A percentile compares a stretch with the other conserved stretches of the same genome.
Conservation (phyloP, 1,140 invertebrate genomes). For the Steinernema khuongi region DNA sequence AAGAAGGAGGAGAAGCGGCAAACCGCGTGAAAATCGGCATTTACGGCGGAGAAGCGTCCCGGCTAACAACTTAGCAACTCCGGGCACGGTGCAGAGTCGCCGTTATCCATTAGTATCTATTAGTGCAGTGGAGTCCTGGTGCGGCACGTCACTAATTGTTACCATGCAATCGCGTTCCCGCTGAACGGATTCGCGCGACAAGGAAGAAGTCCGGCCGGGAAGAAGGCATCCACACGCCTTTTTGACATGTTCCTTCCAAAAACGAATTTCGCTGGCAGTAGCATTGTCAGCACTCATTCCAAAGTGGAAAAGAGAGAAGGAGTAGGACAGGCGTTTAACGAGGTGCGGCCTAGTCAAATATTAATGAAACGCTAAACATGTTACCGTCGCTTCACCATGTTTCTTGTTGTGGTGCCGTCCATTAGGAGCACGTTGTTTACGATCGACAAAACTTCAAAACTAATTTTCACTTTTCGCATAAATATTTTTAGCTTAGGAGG, state of each 20-base stretch:
- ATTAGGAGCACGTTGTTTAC: no score
- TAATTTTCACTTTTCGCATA: no score
- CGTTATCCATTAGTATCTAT: conserved; percentile 7
- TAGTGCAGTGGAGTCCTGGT: not conserved
- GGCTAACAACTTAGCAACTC: not conserved
- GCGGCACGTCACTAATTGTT: conserved; percentile 7
- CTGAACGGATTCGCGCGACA: conserved; percentile 3
- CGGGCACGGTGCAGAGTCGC: not conserved
- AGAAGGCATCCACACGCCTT: no score
- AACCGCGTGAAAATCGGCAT: not conserved
- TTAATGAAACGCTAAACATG: not conserved
- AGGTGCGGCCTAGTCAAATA: conserved; percentile 8
- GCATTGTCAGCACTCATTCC: not conserved
- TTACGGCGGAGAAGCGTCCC: not conserved
- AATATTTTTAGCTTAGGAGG: no score
- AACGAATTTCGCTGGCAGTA: no score
- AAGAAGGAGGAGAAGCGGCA: not conserved
- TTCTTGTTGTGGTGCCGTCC: not conserved
- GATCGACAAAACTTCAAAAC: no score
- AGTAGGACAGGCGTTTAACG: no score
- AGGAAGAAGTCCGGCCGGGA: not conserved
- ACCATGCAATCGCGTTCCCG: not conserved
- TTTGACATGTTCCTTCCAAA: no score
- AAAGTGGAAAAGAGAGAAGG: not conserved
- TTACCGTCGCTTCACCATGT: not conserved